Evolutionary conservation across 2,888 invertebrate genomes (phyloP), one percentile per base, ranked within the genome.

Genomic region (Pteria penguin): DNA sequence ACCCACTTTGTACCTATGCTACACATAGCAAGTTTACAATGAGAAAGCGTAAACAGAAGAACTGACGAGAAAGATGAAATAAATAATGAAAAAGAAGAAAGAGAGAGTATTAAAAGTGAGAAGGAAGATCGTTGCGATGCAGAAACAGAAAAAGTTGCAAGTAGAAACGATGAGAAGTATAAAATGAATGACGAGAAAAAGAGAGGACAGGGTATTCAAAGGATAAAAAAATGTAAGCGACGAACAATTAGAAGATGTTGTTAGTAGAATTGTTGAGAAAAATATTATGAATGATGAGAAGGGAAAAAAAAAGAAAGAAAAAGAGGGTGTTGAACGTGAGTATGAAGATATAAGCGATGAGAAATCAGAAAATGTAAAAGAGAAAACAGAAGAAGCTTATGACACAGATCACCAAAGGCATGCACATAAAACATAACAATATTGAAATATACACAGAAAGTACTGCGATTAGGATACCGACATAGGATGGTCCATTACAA

Each of bases 161-260:
- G 62, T 11, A n/a, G 4, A 32, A 4, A 14, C 2, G 4, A n/a
- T 22, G 33, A 22, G 3, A 4, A 26, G 8, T 4, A 2, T 22
- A 33, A 32, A n/a, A 32, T n/a, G 29, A 4, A 11, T 22, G 32
- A 24, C 2, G 32, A 27, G 8, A 33, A 31, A 32, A 33, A 62
- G n/a, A 18, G 14, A 4, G 4, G 4, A 57, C 22, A 36, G n/a
- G 22, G 29, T 31, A 31, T 29, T 8, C 31, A 57, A 55, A 32
- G 2, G 2, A 33, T 31, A 32, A 32, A 57, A 68, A 22, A 31
- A 31, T 55, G 57, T 54, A 32, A 14, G 8, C 14, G 26, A 24
- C 32, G 58, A 36, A 31, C 24, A 52, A 26, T 4, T 29, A 68
- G 57, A n/a, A 57, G 22, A 68, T 31, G 68, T 58, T n/a, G 29